Base-by-base conservation (phyloP, 2,888 invertebrate genomes). In the Vandiemenella viatica region DNA sequence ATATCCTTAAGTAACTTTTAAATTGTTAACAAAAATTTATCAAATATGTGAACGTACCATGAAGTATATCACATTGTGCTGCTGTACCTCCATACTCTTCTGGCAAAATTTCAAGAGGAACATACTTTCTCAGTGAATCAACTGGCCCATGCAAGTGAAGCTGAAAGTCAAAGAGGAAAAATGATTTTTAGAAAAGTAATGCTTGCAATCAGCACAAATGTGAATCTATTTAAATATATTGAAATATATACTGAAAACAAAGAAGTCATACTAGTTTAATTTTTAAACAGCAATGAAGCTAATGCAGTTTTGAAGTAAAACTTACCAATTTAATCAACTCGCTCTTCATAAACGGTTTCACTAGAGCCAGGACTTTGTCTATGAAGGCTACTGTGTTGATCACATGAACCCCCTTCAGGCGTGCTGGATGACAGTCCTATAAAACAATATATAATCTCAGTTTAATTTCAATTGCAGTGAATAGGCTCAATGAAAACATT, bases 381-480 rank as follows among this genome's bases (percentile, higher is more conserved):
- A 61, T 59, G 48, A 61, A 59, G 5, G 58, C 56, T 5, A 58
- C 58, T 6, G 60, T 59, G 56, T 62, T 61, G 47, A 62, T 60
- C 2, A 61, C 56, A 49, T 62, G 61, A 10, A 62, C 57, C 15
- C 57, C 59, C 50, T 61, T 62, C 50, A 62, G 56, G 16, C 62
- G 53, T 13, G 55, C 61, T 17, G 62, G 62, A 47, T 62, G 62
- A 20, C 57, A 58, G 48, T 62, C 61, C 62, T 62, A 55, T n/a
- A 50, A 52, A 41, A 37, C 22, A 46, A 22, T 37, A 44, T 23
- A 19, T 15, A 48, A 40, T 38, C 4, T 47, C 19, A 46, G 17
- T 15, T 2, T 13, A 32, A 26, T 37, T 32, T 26, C 15, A 15
- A n/a, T 32, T 32, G 8, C 13, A 32, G 1, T 6, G 15, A 6